These are phyloP conservation scores for Perognathus longimembris DNA, from an alignment of 2,113 vertebrate species.

Conservation along the genomic window DNA sequence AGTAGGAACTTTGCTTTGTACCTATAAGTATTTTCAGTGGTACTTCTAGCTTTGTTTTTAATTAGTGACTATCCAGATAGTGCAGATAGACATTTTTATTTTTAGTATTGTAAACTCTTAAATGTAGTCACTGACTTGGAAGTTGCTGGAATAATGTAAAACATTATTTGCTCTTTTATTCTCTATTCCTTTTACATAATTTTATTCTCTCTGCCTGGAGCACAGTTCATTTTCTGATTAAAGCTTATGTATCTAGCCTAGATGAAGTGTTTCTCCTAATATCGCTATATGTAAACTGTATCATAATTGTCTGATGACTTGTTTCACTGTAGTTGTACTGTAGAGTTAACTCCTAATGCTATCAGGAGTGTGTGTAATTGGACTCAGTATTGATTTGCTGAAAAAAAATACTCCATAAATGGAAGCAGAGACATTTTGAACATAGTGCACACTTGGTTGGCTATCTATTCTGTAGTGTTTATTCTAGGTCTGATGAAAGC, in stretches of 20 bases:
- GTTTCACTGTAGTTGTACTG: slow-evolving; percentile 53
- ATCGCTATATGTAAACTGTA: slow-evolving; percentile 47
- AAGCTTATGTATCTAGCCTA: slow-evolving; percentile 41
- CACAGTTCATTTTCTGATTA: slow-evolving; percentile 31
- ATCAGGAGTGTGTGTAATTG: slow-evolving; percentile 25
- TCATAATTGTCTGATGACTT: slow-evolving; percentile 41
- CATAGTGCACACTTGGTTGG: slow-evolving; percentile 49
- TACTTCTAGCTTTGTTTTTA: slow-evolving; percentile 49
- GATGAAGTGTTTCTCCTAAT: slow-evolving; percentile 23
- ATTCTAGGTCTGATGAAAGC: background rate
- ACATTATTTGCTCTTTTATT: background rate
- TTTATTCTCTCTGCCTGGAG: background rate
- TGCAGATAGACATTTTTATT: background rate
- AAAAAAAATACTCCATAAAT: slow-evolving; percentile 51
- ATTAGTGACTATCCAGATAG: slow-evolving; percentile 11
- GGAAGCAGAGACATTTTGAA: slow-evolving; percentile 8
- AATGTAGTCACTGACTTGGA: slow-evolving; percentile 26
- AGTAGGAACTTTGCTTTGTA: slow-evolving; percentile 39
- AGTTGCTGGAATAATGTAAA: slow-evolving; percentile 28
- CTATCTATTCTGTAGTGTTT: slow-evolving; percentile 47
- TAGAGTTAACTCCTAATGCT: slow-evolving; percentile 55
- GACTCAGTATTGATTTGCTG: slow-evolving; percentile 56
- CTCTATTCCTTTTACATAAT: background rate
- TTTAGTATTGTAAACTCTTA: slow-evolving; percentile 31
- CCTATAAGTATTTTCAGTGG: slow-evolving; percentile 4